Percentiles rank a stretch among this genome's conserved stretches.
phyloP scores from a whole-genome alignment of 2,797 vertebrate species.

The Telmatherina bonti region DNA sequence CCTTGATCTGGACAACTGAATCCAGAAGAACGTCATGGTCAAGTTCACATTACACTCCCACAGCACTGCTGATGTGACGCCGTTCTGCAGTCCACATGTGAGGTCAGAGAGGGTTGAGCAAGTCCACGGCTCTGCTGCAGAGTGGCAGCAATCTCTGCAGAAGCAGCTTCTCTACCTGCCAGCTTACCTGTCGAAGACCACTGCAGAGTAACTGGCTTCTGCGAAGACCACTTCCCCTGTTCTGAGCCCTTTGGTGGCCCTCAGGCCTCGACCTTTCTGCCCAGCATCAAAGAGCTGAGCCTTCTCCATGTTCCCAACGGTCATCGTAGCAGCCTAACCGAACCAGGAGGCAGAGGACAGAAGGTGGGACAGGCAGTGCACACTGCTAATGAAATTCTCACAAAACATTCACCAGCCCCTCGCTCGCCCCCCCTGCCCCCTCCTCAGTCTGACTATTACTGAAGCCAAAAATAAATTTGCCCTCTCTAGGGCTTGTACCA shows the following conservation, averaged over 20 bases:
- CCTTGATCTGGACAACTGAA: slow-evolving; percentile 21
- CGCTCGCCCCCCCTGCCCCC: slow-evolving; percentile 49
- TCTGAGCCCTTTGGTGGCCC: slow-evolving; percentile 85
- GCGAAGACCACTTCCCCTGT: slow-evolving; percentile 92
- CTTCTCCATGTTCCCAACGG: slow-evolving; percentile 87
- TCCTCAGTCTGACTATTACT: slow-evolving; percentile 50
- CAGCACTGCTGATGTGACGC: slow-evolving; percentile 37
- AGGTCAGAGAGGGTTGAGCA: slow-evolving; percentile 21
- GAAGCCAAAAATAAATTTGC: slow-evolving; percentile 82
- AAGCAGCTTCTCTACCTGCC: not conserved
- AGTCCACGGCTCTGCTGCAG: slow-evolving; percentile 14
- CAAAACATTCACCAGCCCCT: slow-evolving; percentile 4
- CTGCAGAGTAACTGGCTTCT: slow-evolving; percentile 91
- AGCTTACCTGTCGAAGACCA: slow-evolving; percentile 96
- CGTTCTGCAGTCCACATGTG: slow-evolving; percentile 7
- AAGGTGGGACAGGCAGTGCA: slow-evolving; percentile 39
- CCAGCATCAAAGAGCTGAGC: slow-evolving; percentile 88
- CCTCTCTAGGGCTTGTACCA: slow-evolving; percentile 67
- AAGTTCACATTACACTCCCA: slow-evolving; percentile 48
- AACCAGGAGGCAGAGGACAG: slow-evolving; percentile 35
- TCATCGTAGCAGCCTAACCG: slow-evolving; percentile 72
- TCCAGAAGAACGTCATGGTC: slow-evolving; percentile 18
- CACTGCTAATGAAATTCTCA: slow-evolving; percentile 29
- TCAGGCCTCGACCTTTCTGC: slow-evolving; percentile 91
- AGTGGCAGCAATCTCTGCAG: slow-evolving; percentile 1